Percentiles rank a stretch among this genome's conserved stretches.
phyloP scores from a whole-genome alignment of 2,797 vertebrate genomes.

The Carcharodon carcharias region DNA sequence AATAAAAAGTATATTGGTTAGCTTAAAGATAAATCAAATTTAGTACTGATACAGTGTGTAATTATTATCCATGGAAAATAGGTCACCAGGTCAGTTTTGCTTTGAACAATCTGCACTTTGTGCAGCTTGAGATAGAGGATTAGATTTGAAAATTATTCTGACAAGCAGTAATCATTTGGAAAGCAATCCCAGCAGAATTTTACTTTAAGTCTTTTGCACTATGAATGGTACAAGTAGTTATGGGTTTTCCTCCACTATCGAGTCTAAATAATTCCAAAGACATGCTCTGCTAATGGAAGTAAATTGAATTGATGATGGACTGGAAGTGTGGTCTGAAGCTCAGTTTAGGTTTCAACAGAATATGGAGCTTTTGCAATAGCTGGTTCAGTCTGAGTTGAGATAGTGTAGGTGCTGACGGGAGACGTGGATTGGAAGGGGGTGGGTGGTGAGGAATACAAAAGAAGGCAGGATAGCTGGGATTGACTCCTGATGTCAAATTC shows the following conservation, averaged over 20 bases:
- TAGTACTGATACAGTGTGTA: not conserved
- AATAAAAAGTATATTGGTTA: not conserved
- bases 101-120: not conserved
- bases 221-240: not conserved
- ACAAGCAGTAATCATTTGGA: not conserved
- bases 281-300: not conserved
- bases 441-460: not conserved
- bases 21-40: not conserved
- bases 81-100: not conserved
- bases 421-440: not conserved
- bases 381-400: not conserved
- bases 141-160: not conserved
- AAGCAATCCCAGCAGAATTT: not conserved
- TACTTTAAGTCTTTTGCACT: not conserved
- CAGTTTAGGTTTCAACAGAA: not conserved
- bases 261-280: not conserved
- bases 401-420: not conserved
- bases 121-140: not conserved
- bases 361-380: not conserved
- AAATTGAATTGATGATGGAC: not conserved
- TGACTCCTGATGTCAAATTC: not conserved
- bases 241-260: not conserved
- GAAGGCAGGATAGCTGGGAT: not conserved
- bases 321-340: not conserved
- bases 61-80: not conserved